A percentile compares a stretch with the other conserved stretches of the same genome.
These are phyloP conservation scores for Tangara arthus DNA, from an alignment of 2,797 vertebrate species.

Conservation along the genomic window DNA sequence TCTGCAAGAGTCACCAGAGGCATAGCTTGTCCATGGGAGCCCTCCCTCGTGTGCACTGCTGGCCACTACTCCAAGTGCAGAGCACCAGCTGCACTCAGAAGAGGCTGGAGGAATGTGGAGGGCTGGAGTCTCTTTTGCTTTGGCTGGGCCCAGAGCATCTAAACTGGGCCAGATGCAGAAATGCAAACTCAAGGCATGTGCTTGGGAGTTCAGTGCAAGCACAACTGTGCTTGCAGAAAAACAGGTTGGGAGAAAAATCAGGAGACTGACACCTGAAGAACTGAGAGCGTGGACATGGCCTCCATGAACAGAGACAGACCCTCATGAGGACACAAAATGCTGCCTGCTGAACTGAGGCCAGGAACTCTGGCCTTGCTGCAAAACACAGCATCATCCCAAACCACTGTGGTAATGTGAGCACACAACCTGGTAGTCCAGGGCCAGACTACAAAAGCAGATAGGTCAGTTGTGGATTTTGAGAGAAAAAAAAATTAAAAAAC, in stretches of 20 bases:
- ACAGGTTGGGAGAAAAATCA: neutral
- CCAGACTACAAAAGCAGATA: neutral
- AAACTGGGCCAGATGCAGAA: neutral
- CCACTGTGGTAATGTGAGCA: neutral
- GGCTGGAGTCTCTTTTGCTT: neutral
- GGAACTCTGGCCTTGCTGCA: neutral
- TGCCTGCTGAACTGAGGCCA: neutral
- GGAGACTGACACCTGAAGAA: neutral
- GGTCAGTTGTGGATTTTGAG: neutral
- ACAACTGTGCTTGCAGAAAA: neutral
- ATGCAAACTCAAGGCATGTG: neutral
- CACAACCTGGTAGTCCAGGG: neutral
- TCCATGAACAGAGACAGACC: neutral
- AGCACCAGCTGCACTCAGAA: neutral
- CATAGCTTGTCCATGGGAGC: accelerated
- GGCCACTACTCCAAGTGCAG: neutral
- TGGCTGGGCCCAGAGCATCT: neutral
- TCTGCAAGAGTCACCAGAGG: neutral
- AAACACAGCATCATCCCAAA: neutral
- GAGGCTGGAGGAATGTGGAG: neutral
- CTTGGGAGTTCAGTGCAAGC: neutral
- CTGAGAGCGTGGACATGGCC: accelerated
- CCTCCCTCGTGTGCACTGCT: neutral
- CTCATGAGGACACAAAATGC: neutral
- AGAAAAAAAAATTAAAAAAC: neutral